A percentile compares a stretch with the other conserved stretches of the same genome.
Evolutionary conservation across 2,113 vertebrate genomes (phyloP).

Genomic region (Cebidichthys violaceus): DNA sequence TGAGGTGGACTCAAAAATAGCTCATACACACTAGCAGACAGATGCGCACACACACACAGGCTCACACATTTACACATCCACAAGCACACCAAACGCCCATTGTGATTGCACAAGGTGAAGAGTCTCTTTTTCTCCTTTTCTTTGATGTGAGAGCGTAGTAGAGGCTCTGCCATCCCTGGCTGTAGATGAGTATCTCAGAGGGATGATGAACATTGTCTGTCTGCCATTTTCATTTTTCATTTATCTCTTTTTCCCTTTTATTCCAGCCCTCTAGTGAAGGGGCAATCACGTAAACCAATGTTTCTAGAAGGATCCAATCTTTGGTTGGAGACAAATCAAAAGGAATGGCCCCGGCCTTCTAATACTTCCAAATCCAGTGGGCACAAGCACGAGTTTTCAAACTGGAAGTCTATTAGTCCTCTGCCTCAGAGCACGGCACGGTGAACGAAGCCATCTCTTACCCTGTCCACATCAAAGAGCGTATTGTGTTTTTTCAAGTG

Average conservation of each 20-base stretch:
- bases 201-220: conserved; percentile 58
- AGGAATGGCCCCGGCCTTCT: conserved; percentile 22
- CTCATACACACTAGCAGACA: conserved; percentile 64
- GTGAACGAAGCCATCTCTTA: conserved; percentile 34
- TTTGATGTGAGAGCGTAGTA: conserved; percentile 59
- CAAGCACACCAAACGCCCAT: conserved; percentile 51
- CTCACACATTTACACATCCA: conserved; percentile 47
- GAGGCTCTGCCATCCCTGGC: conserved; percentile 47
- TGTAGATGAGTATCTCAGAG: conserved; percentile 62
- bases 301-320: conserved; percentile 54
- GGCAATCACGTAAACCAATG: conserved; percentile 51
- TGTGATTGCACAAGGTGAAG: conserved; percentile 67
- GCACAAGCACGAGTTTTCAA: conserved; percentile 22
- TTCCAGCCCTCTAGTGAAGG: conserved; percentile 45
- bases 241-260: conserved; percentile 45
- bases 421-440: conserved; percentile 27
- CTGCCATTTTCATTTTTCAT: conserved; percentile 68
- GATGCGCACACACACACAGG: conserved; percentile 34
- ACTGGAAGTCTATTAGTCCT: conserved; percentile 29
- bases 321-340: conserved; percentile 56
- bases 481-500: conserved; percentile 16
- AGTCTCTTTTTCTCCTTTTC: conserved; percentile 18
- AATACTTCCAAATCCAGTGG: conserved; percentile 50
- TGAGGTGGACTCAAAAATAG: conserved; percentile 81
- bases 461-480: conserved; percentile 30